Base-by-base conservation (phyloP, 1,140 invertebrate genomes). In the Drosophila pruinosa region DNA sequence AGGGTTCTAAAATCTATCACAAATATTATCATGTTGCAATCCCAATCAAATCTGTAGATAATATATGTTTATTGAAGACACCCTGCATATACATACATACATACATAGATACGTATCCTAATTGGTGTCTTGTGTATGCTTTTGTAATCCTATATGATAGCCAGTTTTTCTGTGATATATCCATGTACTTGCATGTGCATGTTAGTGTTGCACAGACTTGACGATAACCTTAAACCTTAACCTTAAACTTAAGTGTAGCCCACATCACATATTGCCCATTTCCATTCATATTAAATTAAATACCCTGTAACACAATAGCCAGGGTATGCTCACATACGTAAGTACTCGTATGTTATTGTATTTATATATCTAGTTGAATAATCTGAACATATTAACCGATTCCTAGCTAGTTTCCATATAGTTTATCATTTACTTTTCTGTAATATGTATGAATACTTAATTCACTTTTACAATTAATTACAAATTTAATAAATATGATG, bases 151-250 rank as follows among this genome's bases (percentile, higher is more conserved):
- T 50, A 39, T 21, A 47, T 65, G n/a, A 57, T 58, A 70, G 47
- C 47, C 39, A 75, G 58, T 75, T 65, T 85, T 85, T 85, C 75
- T 83, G 80, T 85, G 80, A 83, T 83, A 85, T 85, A 75, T 78
- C 56, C 64, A 70, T 83, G 67, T 69, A 81, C 36, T 52, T 53
- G 59, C 12, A 28, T 50, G 31, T 50, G 47, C 24, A 28, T 28
- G 47, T 50, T 31, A 48, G 47, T 41, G 59, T 50, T 26, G 17
- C 53, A 41, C 53, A 56, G 53, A 56, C 21, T 54, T 21, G 8
- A 54, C 52, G 34, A 36, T 36, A 38, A 17, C 12, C 12, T 39
- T 39, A 39, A 39, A 39, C 12, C 12, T 39, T 39, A 39, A 39
- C 15, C 38, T 19, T 39, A 50, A 28, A 50, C 24, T 34, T 50